Evolutionary conservation across 2,888 invertebrate genomes (phyloP).

Genomic region (Eristalis intricaria): DNA sequence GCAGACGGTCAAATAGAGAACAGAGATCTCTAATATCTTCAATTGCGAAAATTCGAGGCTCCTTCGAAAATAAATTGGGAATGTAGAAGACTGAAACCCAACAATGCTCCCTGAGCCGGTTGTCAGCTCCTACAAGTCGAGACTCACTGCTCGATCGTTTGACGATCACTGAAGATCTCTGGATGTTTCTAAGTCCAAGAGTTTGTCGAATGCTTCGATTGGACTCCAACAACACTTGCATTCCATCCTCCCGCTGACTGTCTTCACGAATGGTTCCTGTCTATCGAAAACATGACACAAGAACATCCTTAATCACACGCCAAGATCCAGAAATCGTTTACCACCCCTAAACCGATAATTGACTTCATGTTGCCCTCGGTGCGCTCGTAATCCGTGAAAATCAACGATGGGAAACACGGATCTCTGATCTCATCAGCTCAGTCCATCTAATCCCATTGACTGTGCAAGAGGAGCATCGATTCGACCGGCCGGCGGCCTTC

Average conservation of each 20-base stretch:
- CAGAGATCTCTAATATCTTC: too few species aligned
- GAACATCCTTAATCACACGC: neutral
- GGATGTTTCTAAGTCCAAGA: too few species aligned
- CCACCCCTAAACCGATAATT: neutral
- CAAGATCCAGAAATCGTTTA: neutral
- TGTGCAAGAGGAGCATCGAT: neutral
- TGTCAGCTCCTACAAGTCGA: too few species aligned
- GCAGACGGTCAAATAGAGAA: too few species aligned
- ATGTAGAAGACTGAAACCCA: too few species aligned
- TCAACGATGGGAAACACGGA: constrained; percentile 26
- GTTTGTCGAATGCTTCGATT: too few species aligned
- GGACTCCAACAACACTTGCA: neutral
- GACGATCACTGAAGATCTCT: too few species aligned
- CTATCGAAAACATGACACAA: neutral
- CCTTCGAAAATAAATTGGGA: too few species aligned
- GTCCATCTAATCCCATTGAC: constrained; percentile 47
- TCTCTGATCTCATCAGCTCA: constrained; percentile 22
- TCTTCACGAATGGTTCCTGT: neutral
- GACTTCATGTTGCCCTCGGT: neutral
- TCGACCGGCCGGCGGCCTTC: neutral
- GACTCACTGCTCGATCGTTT: too few species aligned
- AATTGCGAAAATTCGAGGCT: too few species aligned
- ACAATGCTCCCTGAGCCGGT: too few species aligned
- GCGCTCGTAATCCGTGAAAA: constrained; percentile 42
- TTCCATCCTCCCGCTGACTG: neutral